Conservation (phyloP, 1,140 invertebrate genomes). For the Scylla paramamosain region DNA sequence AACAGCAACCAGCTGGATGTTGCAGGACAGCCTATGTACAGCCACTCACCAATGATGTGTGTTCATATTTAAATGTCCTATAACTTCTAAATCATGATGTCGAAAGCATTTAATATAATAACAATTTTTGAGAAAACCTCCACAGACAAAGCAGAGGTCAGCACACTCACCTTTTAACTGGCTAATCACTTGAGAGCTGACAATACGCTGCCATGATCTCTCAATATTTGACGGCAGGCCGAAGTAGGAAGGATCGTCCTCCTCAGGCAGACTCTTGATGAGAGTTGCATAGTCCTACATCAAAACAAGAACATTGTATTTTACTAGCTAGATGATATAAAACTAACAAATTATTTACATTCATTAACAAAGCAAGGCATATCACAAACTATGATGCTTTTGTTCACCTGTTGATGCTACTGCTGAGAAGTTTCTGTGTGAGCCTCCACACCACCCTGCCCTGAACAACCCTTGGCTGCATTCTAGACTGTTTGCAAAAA, state of each 20-base stretch:
- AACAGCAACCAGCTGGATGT: too few relatives aligned
- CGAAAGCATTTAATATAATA: too few relatives aligned
- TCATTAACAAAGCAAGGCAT: too few relatives aligned
- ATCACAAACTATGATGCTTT: too few relatives aligned
- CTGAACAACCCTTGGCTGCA: background rate
- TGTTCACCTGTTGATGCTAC: too few relatives aligned
- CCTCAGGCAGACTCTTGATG: conserved; percentile 85
- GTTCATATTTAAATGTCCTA: too few relatives aligned
- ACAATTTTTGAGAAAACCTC: too few relatives aligned
- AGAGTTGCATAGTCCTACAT: conserved; percentile 84
- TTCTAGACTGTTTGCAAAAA: too few relatives aligned
- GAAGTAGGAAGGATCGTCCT: conserved; percentile 87
- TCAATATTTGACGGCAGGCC: conserved; percentile 91
- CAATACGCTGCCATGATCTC: conserved; percentile 87
- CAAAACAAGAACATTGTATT: conserved; percentile 49
- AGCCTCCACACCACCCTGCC: background rate
- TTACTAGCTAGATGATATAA: background rate
- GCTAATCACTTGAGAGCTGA: conserved; percentile 84
- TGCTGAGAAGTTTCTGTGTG: too few relatives aligned
- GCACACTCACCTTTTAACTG: conserved; percentile 83
- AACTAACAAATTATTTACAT: background rate
- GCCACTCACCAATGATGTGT: too few relatives aligned
- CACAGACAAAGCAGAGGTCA: conserved; percentile 78
- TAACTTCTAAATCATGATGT: too few relatives aligned
- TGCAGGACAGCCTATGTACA: too few relatives aligned